Conservation (phyloP, 2,113 vertebrate genomes). For the Genyomyrus donnyi region DNA sequence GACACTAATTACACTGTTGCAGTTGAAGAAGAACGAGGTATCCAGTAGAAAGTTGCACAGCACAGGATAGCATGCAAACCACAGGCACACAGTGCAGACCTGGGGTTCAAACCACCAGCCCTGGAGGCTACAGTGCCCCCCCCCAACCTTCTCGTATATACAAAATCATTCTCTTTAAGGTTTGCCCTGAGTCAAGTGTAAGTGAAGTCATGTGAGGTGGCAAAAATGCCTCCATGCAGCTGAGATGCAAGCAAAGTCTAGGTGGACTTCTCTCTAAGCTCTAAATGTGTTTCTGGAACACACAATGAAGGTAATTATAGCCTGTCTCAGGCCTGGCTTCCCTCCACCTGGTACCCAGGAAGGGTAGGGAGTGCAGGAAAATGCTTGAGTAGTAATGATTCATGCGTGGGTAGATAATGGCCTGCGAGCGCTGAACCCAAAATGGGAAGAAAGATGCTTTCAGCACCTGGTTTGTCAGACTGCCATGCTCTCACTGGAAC, state of each 20-base stretch:
- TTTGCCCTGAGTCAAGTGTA: background rate
- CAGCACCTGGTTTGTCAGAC: background rate
- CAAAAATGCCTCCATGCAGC: background rate
- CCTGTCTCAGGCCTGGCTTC: background rate
- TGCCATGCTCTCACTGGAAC: background rate
- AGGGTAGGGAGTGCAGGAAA: background rate
- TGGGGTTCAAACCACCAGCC: background rate
- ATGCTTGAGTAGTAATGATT: background rate
- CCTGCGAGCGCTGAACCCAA: background rate
- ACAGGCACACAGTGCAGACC: background rate
- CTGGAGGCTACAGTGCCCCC: background rate
- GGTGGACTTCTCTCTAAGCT: background rate
- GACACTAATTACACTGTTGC: background rate
- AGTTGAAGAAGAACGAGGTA: background rate
- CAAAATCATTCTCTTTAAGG: background rate
- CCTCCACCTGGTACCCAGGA: background rate
- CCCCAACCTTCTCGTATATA: background rate
- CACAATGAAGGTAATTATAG: background rate
- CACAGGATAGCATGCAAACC: background rate
- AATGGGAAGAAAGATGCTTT: background rate
- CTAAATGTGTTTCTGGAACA: background rate
- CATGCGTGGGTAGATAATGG: constrained; percentile 1
- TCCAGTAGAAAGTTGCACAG: background rate
- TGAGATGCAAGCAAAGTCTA: background rate
- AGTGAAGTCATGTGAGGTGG: background rate